Evolutionary conservation across 2,113 vertebrate genomes (phyloP), one percentile per base, ranked within the genome.

Genomic region (Piprites chloris): DNA sequence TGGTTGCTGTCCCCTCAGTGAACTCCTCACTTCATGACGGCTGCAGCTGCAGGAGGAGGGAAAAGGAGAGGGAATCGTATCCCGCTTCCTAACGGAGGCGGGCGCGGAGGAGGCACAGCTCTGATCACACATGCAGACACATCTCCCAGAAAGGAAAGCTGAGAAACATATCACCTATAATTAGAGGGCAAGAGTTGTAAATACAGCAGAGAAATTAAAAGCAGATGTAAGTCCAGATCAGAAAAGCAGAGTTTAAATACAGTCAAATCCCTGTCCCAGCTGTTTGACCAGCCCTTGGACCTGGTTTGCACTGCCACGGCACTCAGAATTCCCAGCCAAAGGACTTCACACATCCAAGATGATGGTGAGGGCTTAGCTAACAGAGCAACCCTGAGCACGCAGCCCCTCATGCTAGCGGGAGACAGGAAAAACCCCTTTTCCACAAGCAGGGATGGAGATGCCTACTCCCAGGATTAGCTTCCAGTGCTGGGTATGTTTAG

Each of bases 351-450:
- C 28, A 3, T 9, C 35, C 53, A 37, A 5, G 26, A 61, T 58
- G 71, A 33, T 9, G 66, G 55, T 5, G 3, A 79, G 21, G 30
- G 30, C 27, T 63, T 21, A 35, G 49, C 55, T 65, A 41, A 28
- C 6, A 35, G 22, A 81, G 8, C 4, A 47, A 69, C 15, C 26
- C 39, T 6, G 28, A 80, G 53, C 58, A 72, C 0, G 0, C 53
- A 44, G 19, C 10, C n/a, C 39, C 39, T 24, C 14, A 6, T 0
- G 0, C 39, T 2, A 2, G 37, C 0, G 0, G 85, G 50, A 33
- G 6, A 1, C 2, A 10, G 32, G 21, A 20, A 65, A 39, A 80
- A 12, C 1, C 58, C 49, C 28, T 61, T 80, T 72, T n/a, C 63
- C 69, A 71, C 14, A 3, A 62, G 17, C 12, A 19, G 37, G 46